Conservation (phyloP, 2,888 invertebrate species). For the Omphaloscelis lunosa region DNA sequence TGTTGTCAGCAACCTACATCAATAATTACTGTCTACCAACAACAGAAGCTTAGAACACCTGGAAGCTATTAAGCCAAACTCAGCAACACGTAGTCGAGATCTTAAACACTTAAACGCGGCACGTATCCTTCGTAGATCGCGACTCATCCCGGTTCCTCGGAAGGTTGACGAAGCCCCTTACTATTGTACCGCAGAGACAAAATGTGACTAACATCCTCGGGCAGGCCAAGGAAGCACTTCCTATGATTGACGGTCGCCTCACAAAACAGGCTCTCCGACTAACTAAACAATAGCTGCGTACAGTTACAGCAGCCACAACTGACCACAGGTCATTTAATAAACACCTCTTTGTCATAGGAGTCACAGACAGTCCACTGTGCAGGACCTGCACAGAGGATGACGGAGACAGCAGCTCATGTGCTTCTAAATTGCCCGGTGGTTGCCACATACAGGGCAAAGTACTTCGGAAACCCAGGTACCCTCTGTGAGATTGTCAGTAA, state of each 20-base stretch:
- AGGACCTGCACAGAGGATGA: background rate
- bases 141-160: slow-evolving; percentile 64
- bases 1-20: too few relatives aligned
- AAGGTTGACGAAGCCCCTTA: slow-evolving; percentile 44
- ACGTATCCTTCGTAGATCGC: slow-evolving; percentile 72
- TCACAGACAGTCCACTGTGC: background rate
- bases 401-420: background rate
- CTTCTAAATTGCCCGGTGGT: background rate
- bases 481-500: background rate
- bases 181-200: slow-evolving; percentile 5
- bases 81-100: slow-evolving; percentile 72
- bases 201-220: background rate
- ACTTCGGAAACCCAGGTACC: background rate
- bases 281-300: background rate
- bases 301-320: background rate
- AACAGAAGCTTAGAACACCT: slow-evolving; percentile 19
- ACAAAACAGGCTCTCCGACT: background rate
- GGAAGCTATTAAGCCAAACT: slow-evolving; percentile 35
- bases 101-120: slow-evolving; percentile 79
- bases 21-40: background rate
- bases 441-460: background rate
- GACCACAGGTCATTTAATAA: too few relatives aligned
- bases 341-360: background rate
- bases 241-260: too few relatives aligned
- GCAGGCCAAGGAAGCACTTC: background rate